Conservation (phyloP, 2,113 vertebrate species). For the Acrocephalus kingi region DNA sequence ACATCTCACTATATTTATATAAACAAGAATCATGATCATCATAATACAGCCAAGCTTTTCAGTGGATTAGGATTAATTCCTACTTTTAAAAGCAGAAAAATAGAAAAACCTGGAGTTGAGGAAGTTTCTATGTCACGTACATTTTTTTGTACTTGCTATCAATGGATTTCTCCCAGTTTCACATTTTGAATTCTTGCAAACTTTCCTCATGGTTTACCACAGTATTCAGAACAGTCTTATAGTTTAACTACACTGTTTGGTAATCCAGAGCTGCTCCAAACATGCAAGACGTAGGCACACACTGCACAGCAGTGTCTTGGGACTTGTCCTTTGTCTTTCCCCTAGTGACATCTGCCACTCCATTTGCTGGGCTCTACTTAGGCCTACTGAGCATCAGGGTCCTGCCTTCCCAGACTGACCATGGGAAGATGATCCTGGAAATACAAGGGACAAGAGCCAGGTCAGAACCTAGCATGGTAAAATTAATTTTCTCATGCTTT, state of each 20-base stretch:
- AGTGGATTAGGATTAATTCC: neutral
- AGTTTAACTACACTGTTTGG: fast-evolving
- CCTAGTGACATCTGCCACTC: neutral
- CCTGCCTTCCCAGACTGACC: neutral
- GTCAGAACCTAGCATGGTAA: neutral
- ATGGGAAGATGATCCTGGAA: neutral
- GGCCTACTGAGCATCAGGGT: neutral
- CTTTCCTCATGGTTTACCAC: neutral
- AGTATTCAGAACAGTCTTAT: neutral
- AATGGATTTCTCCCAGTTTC: neutral
- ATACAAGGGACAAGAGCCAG: neutral
- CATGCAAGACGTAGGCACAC: neutral
- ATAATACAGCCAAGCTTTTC: neutral
- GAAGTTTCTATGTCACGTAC: neutral
- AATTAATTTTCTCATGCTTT: neutral
- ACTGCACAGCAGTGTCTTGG: fast-evolving
- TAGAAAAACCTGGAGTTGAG: neutral
- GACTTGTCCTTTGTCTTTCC: neutral
- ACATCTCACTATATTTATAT: neutral
- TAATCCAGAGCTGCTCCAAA: neutral
- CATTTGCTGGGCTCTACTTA: neutral
- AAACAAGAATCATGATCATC: neutral
- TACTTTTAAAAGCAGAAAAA: neutral
- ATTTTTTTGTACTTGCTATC: neutral
- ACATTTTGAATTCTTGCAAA: neutral